phyloP scores from a whole-genome alignment of 2,888 invertebrate genomes.

The Megastigmus dorsalis region DNA sequence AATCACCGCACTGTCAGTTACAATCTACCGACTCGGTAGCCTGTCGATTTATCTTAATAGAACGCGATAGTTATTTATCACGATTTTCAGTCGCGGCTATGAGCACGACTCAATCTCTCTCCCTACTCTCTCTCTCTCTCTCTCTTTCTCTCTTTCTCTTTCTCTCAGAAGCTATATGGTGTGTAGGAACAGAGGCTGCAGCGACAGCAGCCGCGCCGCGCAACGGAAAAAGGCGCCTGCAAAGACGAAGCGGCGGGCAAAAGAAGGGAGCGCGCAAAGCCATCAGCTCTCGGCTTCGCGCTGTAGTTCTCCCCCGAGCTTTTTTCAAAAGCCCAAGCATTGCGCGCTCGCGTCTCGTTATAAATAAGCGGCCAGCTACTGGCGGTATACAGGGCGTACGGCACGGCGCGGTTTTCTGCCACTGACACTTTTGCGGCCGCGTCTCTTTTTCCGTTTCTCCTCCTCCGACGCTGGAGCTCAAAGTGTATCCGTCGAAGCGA shows the following conservation, averaged over 20 bases:
- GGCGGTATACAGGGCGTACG: no score
- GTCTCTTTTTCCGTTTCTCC: no score
- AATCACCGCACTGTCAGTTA: conserved; percentile 70
- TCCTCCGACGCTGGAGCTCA: conserved; percentile 15
- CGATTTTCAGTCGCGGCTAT: conserved; percentile 64
- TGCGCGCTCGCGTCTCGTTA: conserved; percentile 2
- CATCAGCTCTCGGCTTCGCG: no score
- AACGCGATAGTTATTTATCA: conserved; percentile 70
- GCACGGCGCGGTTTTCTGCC: background rate
- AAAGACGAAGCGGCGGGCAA: background rate
- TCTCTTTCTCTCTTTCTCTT: no score
- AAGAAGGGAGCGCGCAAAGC: background rate
- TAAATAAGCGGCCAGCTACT: conserved; percentile 41
- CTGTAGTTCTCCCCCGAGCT: no score
- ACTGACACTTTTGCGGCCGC: conserved; percentile 17
- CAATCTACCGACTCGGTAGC: conserved; percentile 68
- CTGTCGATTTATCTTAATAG: conserved; percentile 72
- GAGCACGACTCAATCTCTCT: conserved; percentile 62
- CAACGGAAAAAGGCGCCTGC: background rate
- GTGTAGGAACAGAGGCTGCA: no score
- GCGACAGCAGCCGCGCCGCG: background rate
- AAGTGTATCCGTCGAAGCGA: conserved; percentile 58
- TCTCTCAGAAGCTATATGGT: no score
- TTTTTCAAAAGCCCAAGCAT: no score
- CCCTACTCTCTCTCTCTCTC: background rate